Evolutionary conservation across 2,888 invertebrate species (phyloP).

Genomic region (Noctua pronuba): DNA sequence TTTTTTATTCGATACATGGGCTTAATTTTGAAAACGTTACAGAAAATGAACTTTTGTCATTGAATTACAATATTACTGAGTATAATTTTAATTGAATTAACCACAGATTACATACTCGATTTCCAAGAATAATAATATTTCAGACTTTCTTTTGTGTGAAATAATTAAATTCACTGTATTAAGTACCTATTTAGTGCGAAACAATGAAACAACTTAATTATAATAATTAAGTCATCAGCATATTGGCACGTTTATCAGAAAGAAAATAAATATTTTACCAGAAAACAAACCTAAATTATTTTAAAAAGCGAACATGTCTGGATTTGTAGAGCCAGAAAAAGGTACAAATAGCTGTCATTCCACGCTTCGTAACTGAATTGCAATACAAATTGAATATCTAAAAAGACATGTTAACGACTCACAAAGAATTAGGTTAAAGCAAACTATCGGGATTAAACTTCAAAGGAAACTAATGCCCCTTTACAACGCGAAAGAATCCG

Average conservation of each 20-base stretch:
- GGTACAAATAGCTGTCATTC: slow-evolving; percentile 23
- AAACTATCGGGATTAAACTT: slow-evolving; percentile 47
- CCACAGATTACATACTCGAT: not conserved
- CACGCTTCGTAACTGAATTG: not conserved
- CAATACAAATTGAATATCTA: slow-evolving; percentile 31
- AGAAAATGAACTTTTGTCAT: not conserved
- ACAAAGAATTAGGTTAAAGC: slow-evolving; percentile 38
- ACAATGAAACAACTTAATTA: not conserved
- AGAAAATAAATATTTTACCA: not conserved
- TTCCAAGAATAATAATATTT: not conserved
- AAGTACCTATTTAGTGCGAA: not conserved
- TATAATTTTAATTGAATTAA: no score
- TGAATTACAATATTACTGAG: not conserved
- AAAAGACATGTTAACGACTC: slow-evolving; percentile 38
- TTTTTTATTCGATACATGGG: not conserved
- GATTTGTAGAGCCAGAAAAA: not conserved
- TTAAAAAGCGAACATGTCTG: not conserved
- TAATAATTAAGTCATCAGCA: not conserved
- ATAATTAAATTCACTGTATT: not conserved
- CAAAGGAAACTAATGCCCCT: slow-evolving; percentile 37
- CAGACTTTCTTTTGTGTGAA: not conserved
- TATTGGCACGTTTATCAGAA: not conserved
- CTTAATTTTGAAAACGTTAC: not conserved
- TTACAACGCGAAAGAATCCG: slow-evolving; percentile 35
- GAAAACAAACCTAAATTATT: not conserved